Percentiles rank a stretch among this genome's conserved stretches.
phyloP scores from a whole-genome alignment of 2,797 vertebrate genomes.

The Margarornis squamiger region DNA sequence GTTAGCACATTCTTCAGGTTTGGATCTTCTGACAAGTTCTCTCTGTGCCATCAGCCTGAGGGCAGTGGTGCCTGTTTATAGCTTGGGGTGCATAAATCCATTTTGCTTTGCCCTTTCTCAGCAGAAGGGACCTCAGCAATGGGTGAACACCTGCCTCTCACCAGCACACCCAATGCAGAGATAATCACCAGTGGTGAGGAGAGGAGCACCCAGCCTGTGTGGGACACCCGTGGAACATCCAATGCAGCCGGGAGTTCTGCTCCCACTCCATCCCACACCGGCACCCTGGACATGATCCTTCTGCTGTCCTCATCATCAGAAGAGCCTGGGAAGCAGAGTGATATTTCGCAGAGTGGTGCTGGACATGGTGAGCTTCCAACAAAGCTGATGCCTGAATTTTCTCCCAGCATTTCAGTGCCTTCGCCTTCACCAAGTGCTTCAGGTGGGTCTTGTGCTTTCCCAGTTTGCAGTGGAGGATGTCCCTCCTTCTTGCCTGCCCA shows the following conservation, averaged over 20 bases:
- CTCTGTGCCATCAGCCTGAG: background rate
- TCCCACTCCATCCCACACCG: rapidly evolving
- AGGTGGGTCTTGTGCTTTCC: constrained; percentile 25
- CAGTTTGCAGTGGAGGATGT: background rate
- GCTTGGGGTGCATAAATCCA: background rate
- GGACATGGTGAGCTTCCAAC: background rate
- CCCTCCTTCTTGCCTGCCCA: background rate
- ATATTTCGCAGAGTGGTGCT: background rate
- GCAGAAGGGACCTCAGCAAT: background rate
- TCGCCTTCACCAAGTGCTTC: constrained; percentile 8
- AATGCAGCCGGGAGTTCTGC: background rate
- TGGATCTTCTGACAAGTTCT: rapidly evolving
- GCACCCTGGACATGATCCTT: background rate
- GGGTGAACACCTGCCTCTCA: background rate
- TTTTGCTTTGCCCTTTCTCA: background rate
- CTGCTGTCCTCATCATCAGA: background rate
- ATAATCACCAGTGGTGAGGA: rapidly evolving
- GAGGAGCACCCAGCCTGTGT: background rate
- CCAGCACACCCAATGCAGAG: background rate
- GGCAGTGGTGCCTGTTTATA: background rate
- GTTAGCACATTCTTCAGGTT: background rate
- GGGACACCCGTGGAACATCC: background rate
- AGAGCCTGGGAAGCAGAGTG: background rate
- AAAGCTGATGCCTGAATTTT: background rate
- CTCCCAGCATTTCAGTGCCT: background rate